These are phyloP conservation scores for Eulemur macaco DNA, from an alignment of 2,113 vertebrate species.

Conservation along the genomic window DNA sequence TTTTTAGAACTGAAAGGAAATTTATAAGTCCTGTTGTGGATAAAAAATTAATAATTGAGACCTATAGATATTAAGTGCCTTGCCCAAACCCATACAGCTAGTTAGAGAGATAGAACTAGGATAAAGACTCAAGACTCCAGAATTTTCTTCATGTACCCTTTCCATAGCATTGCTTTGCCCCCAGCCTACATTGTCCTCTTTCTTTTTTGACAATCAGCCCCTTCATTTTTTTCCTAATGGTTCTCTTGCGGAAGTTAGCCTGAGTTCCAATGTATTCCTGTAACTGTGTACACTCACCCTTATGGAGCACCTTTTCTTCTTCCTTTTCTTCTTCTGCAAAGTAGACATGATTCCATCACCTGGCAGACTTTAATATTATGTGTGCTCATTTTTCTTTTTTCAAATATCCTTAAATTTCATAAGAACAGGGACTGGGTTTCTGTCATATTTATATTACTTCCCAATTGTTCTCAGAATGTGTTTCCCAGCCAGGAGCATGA, in stretches of 20 bases:
- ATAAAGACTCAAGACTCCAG: neutral
- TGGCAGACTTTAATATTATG: neutral
- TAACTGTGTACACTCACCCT: neutral
- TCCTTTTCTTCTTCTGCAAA: neutral
- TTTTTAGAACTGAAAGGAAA: constrained; percentile 42
- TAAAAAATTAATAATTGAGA: neutral
- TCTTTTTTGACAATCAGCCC: neutral
- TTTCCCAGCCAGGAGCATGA: neutral
- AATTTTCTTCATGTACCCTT: neutral
- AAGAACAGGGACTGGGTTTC: neutral
- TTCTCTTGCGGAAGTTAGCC: neutral
- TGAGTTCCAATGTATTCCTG: neutral
- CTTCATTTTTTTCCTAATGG: neutral
- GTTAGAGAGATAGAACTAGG: neutral
- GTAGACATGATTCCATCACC: neutral
- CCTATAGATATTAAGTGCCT: neutral
- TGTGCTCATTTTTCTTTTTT: neutral
- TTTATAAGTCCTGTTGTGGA: neutral
- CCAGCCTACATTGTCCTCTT: neutral
- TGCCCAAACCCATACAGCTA: neutral
- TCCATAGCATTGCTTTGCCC: neutral
- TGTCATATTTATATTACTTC: neutral
- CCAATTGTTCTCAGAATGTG: neutral
- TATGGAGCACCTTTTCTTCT: neutral
- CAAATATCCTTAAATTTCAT: neutral